Conservation (phyloP, 2,797 vertebrate species). For the Myripristis murdjan region DNA sequence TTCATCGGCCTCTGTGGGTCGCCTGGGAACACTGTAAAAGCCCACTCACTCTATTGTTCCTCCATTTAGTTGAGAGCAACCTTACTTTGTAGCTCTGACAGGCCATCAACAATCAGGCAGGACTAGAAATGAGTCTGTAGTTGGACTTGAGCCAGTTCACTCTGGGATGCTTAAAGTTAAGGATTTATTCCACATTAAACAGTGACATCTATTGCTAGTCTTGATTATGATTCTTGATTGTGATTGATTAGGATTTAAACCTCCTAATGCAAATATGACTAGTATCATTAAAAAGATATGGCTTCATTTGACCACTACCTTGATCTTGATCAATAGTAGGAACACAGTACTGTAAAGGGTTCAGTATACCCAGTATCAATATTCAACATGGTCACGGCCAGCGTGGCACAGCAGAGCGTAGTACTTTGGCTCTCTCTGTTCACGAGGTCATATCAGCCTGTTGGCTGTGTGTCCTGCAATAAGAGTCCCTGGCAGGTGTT, state of each 20-base stretch:
- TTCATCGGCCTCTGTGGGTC: conserved; percentile 56
- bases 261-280: neutral
- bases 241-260: too few relatives aligned
- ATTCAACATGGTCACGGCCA: conserved; percentile 2
- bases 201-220: conserved; percentile 45
- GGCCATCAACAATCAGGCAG: conserved; percentile 41
- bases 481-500: conserved; percentile 55
- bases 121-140: conserved; percentile 32
- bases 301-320: neutral
- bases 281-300: neutral
- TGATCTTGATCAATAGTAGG: neutral
- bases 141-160: conserved; percentile 21
- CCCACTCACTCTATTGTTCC: conserved; percentile 58
- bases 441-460: conserved; percentile 49
- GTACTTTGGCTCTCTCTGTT: conserved; percentile 22
- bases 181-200: conserved; percentile 36
- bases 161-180: conserved; percentile 25
- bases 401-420: conserved; percentile 1
- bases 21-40: conserved; percentile 72
- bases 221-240: neutral
- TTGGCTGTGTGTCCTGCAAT: conserved; percentile 23
- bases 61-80: conserved; percentile 66
- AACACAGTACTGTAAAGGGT: too few relatives aligned
- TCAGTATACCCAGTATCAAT: neutral
- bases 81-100: conserved; percentile 50